Base-by-base conservation (phyloP, 2,888 invertebrate species). In the Trichacis sp. region DNA sequence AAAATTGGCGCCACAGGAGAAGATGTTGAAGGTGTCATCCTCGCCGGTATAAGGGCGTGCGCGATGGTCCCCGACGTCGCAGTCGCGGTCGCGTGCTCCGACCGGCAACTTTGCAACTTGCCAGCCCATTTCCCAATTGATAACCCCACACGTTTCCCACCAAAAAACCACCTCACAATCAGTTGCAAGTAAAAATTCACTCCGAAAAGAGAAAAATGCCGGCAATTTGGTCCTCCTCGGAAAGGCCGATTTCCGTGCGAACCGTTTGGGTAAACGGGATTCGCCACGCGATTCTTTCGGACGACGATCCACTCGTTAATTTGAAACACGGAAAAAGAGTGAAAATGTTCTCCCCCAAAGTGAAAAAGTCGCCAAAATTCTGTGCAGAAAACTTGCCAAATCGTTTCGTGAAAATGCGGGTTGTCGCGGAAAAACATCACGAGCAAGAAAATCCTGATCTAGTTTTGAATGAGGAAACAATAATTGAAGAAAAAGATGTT, bases 241-340 rank as follows among this genome's bases (percentile, higher is more conserved):
- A 86, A 65, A 81, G 87, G 63, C 88, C 88, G 2, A 82, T 89
- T 17, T 88, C 86, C 65, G 87, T 89, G 29, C 85, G 85, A 60
- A 88, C 88, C 0, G 84, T 88, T 52, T 94, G 93, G 93, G 88
- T 91, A 60, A 89, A 91, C 77, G 91, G 91, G 15, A 88, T 89
- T 72, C 87, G 92, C 69, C 90, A 90, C 85, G 91, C 91, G 14
- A 88, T 92, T 47, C 85, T 92, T 50, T 87, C 89, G 4, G 85
- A 88, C 61, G 89, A 90, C 84, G 91, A 91, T 81, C 90, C 87
- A 5, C 68, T 84, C 1, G 68, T 77, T 5, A 75, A 79, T 60
- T 46, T 71, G 0, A 73, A 72, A 53, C 54, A 58, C 29, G 70
- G 65, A 24, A 68, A 65, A 56, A 69, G 78, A 40, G 69, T 79